Percentiles rank a stretch among this genome's conserved stretches.
Evolutionary conservation across 2,113 vertebrate species (phyloP).

Genomic region (Herpetotheres cachinnans): DNA sequence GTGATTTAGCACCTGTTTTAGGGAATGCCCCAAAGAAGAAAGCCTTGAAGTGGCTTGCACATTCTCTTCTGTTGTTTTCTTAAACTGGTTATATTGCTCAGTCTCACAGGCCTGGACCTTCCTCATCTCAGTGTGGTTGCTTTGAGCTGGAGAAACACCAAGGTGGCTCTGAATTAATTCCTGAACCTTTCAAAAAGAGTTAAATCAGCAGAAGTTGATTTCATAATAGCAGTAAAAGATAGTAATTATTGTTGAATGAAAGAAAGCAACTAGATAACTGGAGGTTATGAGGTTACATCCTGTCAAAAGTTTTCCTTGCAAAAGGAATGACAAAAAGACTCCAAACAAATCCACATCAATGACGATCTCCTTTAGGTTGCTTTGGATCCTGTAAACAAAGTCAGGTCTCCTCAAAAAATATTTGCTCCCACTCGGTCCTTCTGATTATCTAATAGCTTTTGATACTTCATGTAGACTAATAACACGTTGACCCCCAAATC

Average conservation of each 20-base stretch:
- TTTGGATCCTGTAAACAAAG: neutral
- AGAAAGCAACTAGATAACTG: neutral
- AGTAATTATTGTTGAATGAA: neutral
- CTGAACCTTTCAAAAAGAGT: neutral
- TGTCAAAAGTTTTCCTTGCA: neutral
- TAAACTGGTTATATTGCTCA: neutral
- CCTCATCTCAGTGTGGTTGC: neutral
- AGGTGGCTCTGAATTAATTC: neutral
- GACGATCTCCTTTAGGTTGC: neutral
- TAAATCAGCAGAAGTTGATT: neutral
- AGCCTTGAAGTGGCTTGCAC: neutral
- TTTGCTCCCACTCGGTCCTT: neutral
- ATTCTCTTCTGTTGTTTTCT: neutral
- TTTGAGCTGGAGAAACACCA: neutral
- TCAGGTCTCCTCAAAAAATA: neutral
- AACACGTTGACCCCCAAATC: neutral
- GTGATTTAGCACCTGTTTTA: neutral
- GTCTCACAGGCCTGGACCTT: neutral
- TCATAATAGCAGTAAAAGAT: neutral
- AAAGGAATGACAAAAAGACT: neutral
- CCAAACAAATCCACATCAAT: neutral
- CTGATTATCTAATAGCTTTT: neutral
- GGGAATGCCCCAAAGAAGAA: neutral
- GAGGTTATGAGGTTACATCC: neutral
- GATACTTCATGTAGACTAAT: neutral